Base-by-base conservation (phyloP, 2,888 invertebrate genomes). In the Galeruca laticollis region DNA sequence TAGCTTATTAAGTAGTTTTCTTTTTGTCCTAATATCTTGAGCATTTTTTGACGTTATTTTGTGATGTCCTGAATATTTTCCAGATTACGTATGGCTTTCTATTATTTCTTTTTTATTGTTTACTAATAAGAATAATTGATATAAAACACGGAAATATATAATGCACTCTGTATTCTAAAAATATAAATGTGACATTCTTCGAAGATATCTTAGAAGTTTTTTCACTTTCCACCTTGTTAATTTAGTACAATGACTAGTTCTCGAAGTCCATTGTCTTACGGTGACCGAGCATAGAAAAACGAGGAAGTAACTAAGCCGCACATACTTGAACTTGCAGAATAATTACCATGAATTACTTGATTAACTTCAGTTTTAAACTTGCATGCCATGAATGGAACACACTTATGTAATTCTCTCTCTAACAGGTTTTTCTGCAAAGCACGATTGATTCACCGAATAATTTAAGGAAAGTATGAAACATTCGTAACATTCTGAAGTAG, bases 281-380 rank as follows among this genome's bases (percentile, higher is more conserved):
- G 64, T 63, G 64, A 71, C 60, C 63, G 64, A 68, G 54, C 68
- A 57, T 35, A 60, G 64, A 52, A 64, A 68, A 64, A 71, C 60
- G 71, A 68, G 68, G 71, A 71, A 68, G 68, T 68, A 57, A 60
- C 65, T 26, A 57, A 64, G 33, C 56, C 63, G 61, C 63, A 33
- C 64, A 69, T 54, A 66, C 67, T 67, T 72, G 69, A 72, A 72
- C 61, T 61, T 68, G 71, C 61, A 62, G 54, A 43, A 66, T 72
- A 69, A 69, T 70, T 60, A 67, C 47, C 56, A 18, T 57, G 35
- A 57, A 57, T 57, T 65, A 47, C 65, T 65, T 65, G 57, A 65
- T 65, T 65, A 57, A 57, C 40, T 65, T 65, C 54, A 57, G 57
- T 65, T 65, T 65, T 56, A 65, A 65, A 57, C 35, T 33, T 57